Conservation (phyloP, 2,797 vertebrate genomes). For the Tadarida brasiliensis region DNA sequence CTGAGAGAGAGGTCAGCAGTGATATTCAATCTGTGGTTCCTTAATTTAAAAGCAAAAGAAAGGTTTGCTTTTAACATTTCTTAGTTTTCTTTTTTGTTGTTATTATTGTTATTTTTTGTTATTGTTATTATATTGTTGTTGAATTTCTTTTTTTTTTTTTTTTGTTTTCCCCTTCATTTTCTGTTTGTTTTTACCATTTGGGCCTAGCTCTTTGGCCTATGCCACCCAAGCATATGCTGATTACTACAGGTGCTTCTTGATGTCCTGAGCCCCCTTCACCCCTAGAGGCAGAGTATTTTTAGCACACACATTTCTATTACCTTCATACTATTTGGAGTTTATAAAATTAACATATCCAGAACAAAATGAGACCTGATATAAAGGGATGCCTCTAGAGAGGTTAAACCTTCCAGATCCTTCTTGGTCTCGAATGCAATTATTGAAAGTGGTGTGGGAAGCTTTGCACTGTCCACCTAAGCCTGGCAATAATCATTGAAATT, state of each 20-base stretch:
- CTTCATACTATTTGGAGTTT: neutral
- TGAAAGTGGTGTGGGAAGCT: neutral
- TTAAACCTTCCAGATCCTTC: neutral
- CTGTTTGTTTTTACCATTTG: neutral
- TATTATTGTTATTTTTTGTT: neutral
- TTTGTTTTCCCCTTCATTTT: too few relatives aligned
- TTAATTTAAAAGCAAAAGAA: neutral
- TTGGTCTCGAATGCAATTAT: neutral
- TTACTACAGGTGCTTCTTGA: neutral
- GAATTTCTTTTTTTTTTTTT: too few relatives aligned
- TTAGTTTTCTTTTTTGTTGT: neutral
- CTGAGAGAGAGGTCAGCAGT: neutral
- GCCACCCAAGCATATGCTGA: neutral
- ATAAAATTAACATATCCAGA: neutral
- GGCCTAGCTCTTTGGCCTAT: neutral
- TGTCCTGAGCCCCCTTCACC: neutral
- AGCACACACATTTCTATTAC: neutral
- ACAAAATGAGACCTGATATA: neutral
- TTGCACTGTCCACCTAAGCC: neutral
- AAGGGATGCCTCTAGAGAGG: neutral
- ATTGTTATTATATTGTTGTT: too few relatives aligned
- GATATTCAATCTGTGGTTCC: neutral
- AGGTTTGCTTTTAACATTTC: neutral
- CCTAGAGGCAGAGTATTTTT: neutral
- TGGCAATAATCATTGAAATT: neutral